Evolutionary conservation across 2,113 vertebrate species (phyloP).

Genomic region (Malurus melanocephalus): DNA sequence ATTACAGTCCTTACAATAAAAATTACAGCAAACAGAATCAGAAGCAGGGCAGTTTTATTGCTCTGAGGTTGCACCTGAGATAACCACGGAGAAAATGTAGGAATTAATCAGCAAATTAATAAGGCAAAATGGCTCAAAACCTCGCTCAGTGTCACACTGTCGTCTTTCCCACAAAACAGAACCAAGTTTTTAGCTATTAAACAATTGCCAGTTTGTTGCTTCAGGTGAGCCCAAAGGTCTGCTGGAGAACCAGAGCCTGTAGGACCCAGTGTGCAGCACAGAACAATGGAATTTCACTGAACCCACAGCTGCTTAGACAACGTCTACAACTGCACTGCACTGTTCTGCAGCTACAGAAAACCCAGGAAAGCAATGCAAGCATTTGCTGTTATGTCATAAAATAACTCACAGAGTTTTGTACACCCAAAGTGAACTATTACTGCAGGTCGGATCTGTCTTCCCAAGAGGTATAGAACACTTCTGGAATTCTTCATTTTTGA

Average conservation of each 20-base stretch:
- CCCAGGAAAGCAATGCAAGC: neutral
- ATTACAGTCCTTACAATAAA: neutral
- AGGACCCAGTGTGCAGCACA: neutral
- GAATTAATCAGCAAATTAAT: neutral
- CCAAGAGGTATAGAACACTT: neutral
- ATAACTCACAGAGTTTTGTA: neutral
- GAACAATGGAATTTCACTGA: neutral
- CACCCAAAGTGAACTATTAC: neutral
- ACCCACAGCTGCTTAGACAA: neutral
- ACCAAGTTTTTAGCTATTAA: neutral
- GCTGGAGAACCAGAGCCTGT: neutral
- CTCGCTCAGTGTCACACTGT: neutral
- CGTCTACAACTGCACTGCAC: accelerated
- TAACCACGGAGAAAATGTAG: neutral
- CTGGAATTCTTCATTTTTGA: neutral
- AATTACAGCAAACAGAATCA: neutral
- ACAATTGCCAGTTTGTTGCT: too few species aligned
- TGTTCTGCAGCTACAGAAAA: neutral
- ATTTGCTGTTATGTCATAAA: neutral
- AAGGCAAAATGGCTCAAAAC: neutral
- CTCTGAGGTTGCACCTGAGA: neutral
- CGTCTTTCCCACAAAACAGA: neutral
- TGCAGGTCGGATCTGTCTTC: neutral
- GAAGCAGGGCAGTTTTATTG: neutral
- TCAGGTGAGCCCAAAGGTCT: neutral